phyloP scores from a whole-genome alignment of 92 coral and sea anemone species.

The Anthopleura xanthogrammica region DNA sequence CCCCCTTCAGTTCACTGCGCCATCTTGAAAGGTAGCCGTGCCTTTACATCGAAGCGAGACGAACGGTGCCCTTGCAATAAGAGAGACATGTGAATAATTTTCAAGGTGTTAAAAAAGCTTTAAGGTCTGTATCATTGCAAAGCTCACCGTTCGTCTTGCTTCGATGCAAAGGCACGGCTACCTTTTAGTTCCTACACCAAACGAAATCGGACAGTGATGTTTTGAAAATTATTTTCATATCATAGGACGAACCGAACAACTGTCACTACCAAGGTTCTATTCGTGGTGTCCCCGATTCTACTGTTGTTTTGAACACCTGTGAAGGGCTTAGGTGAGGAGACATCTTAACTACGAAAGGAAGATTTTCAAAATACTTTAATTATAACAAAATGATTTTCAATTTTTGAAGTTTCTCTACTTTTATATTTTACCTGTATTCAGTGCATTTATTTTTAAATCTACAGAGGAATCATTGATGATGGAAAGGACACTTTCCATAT shows the following conservation, averaged over 20 bases:
- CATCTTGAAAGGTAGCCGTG: not conserved
- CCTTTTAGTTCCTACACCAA: no score
- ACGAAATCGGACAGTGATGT: no score
- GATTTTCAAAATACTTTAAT: no score
- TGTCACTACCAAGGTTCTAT: conserved; percentile 66
- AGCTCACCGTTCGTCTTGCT: no score
- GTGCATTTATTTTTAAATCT: not conserved
- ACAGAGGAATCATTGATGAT: conserved; percentile 57
- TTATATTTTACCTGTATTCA: not conserved
- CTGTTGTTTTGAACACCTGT: conserved; percentile 59
- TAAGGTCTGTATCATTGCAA: no score
- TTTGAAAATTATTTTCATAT: not conserved
- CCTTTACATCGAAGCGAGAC: no score
- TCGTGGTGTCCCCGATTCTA: conserved; percentile 43
- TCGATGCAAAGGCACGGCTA: no score
- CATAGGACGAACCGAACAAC: conserved; percentile 35
- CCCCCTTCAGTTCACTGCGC: not conserved
- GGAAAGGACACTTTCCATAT: conserved; percentile 48
- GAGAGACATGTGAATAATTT: no score
- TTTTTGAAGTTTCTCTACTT: not conserved
- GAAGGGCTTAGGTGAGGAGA: conserved; percentile 44
- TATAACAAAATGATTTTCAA: not conserved
- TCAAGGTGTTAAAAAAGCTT: no score
- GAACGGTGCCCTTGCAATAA: no score
- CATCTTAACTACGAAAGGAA: no score